These are phyloP conservation scores for Paralvinella palmiformis DNA, from an alignment of 1,140 invertebrate genomes.

Conservation along the genomic window DNA sequence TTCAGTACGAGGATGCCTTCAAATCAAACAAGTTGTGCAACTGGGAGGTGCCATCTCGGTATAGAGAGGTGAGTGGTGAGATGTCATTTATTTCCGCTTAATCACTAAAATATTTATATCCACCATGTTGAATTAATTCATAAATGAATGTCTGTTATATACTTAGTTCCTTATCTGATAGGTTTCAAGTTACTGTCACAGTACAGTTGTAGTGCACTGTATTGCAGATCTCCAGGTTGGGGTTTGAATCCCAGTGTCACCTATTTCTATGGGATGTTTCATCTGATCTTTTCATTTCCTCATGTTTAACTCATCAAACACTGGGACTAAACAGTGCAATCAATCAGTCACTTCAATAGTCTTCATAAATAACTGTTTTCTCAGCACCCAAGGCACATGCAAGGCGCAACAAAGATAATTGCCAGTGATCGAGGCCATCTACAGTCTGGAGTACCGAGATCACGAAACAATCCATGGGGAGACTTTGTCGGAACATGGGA, in stretches of 20 bases:
- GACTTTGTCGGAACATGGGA: conserved; percentile 49
- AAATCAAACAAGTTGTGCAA: conserved; percentile 38
- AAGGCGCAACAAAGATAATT: conserved; percentile 26
- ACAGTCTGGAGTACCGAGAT: conserved; percentile 33
- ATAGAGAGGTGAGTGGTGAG: conserved; percentile 30
- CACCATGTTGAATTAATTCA: neutral
- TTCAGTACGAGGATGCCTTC: conserved; percentile 45
- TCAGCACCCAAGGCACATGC: neutral
- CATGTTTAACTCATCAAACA: neutral
- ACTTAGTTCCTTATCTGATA: no score
- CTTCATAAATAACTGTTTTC: neutral
- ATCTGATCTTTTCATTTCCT: neutral
- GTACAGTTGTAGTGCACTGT: no score
- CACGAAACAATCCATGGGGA: conserved; percentile 44
- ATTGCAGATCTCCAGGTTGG: neutral
- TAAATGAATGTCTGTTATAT: neutral
- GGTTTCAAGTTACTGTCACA: no score
- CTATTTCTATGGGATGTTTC: neutral
- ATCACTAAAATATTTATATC: neutral
- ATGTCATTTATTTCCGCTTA: neutral
- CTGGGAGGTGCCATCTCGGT: conserved; percentile 38
- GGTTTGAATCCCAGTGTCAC: neutral
- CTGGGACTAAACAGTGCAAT: neutral
- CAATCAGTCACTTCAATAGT: neutral
- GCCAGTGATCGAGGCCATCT: conserved; percentile 44